Conservation (phyloP, 2,888 invertebrate genomes). For the Clunio marinus region DNA sequence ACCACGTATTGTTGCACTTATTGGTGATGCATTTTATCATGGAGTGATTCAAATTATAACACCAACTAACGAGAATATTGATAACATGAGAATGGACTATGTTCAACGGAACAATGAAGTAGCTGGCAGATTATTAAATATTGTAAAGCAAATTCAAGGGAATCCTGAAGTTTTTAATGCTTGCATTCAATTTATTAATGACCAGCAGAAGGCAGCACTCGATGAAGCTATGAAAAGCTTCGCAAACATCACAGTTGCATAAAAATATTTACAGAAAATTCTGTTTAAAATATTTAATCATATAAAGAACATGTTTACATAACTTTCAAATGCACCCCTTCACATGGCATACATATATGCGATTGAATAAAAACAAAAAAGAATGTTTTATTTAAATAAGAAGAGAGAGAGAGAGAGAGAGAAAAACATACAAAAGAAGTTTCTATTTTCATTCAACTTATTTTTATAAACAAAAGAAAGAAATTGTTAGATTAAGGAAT, state of each 20-base stretch:
- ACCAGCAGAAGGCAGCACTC: conserved; percentile 79
- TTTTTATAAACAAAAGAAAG: not conserved
- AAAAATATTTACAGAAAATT: no score
- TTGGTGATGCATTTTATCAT: conserved; percentile 83
- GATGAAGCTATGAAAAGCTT: conserved; percentile 62
- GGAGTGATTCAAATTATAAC: conserved; percentile 62
- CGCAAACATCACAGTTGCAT: conserved; percentile 38
- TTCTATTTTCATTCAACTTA: conserved; percentile 4
- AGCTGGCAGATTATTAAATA: conserved; percentile 73
- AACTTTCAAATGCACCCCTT: no score
- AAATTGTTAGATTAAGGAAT: conserved; percentile 9
- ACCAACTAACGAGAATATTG: conserved; percentile 34
- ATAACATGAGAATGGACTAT: conserved; percentile 29
- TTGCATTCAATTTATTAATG: conserved; percentile 69
- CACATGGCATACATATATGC: no score
- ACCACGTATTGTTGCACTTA: conserved; percentile 78
- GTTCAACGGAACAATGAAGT: conserved; percentile 64
- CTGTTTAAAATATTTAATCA: no score
- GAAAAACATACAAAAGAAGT: no score
- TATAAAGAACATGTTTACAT: no score
- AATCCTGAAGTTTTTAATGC: conserved; percentile 75
- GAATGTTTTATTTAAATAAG: no score
- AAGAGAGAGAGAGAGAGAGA: no score
- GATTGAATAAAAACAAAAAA: no score
- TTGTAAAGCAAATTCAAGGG: conserved; percentile 81